These are phyloP conservation scores for Chelon labrosus DNA, from an alignment of 2,797 vertebrate species.

Conservation along the genomic window DNA sequence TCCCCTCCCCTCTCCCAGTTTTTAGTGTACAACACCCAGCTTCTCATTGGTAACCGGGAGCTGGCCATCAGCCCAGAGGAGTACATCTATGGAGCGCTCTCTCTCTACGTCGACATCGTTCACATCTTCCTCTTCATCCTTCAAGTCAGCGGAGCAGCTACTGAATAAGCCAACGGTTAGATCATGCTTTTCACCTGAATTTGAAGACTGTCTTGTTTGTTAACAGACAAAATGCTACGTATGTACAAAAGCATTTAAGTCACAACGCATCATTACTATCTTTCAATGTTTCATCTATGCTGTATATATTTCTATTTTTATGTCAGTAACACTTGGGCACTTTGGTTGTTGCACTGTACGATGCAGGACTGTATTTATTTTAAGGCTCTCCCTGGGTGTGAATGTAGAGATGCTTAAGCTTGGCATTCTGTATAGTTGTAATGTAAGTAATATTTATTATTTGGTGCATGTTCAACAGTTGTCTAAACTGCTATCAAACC, in stretches of 20 bases:
- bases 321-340: slow-evolving; percentile 55
- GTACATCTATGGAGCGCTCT: slow-evolving; percentile 92
- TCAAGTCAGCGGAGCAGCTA: slow-evolving; percentile 86
- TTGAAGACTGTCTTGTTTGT: slow-evolving; percentile 4
- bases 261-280: background rate
- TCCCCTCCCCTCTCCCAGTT: slow-evolving; percentile 81
- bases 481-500: background rate
- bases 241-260: slow-evolving; percentile 14
- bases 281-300: slow-evolving; percentile 10
- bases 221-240: background rate
- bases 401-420: slow-evolving; percentile 16
- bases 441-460: slow-evolving; percentile 6
- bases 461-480: slow-evolving; percentile 1
- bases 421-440: slow-evolving; percentile 12
- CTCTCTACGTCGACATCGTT: slow-evolving; percentile 93
- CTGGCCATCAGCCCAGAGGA: slow-evolving; percentile 93
- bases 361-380: slow-evolving; percentile 1
- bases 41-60: slow-evolving; percentile 94
- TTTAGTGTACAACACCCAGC: slow-evolving; percentile 94
- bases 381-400: slow-evolving; percentile 12
- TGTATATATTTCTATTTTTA: slow-evolving; percentile 29
- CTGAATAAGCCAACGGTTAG: slow-evolving; percentile 60
- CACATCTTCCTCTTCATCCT: slow-evolving; percentile 95
- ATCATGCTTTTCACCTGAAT: background rate
- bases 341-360: slow-evolving; percentile 41